phyloP scores from a whole-genome alignment of 2,888 invertebrate species.

The Hymenopus coronatus region DNA sequence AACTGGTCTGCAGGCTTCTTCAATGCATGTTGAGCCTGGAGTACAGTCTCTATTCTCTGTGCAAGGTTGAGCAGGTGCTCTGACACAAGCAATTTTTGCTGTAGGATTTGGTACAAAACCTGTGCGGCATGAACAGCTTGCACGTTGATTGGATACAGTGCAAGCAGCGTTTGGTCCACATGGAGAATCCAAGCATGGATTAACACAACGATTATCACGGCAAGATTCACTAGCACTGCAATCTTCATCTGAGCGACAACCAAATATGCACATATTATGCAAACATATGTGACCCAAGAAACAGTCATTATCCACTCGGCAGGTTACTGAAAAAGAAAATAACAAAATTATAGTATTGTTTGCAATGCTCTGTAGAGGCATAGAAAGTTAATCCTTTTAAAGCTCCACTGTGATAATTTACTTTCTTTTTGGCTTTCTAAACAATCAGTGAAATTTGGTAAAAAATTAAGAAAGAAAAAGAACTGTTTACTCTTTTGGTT shows the following conservation, averaged over 20 bases:
- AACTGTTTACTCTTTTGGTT: no score
- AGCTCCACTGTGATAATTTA: not conserved
- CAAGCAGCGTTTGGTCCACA: conserved; percentile 85
- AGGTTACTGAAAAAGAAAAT: conserved; percentile 62
- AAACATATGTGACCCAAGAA: conserved; percentile 88
- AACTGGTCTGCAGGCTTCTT: conserved; percentile 70
- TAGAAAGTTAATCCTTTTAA: not conserved
- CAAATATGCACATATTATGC: conserved; percentile 79
- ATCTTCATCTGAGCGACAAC: conserved; percentile 83
- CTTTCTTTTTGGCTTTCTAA: no score
- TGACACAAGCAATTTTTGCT: conserved; percentile 82
- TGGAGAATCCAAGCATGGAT: conserved; percentile 73
- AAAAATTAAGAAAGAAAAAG: no score
- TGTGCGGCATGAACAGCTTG: conserved; percentile 73
- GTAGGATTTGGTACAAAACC: conserved; percentile 85
- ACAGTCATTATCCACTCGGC: conserved; percentile 87
- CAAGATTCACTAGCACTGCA: conserved; percentile 83
- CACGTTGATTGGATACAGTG: conserved; percentile 74
- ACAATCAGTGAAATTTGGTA: no score
- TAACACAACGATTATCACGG: conserved; percentile 72
- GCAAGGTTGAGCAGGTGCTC: conserved; percentile 74
- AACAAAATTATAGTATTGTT: not conserved
- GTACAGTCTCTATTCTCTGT: conserved; percentile 73
- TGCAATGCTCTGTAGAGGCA: not conserved
- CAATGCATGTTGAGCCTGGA: conserved; percentile 68